Percentiles rank a stretch among this genome's conserved stretches.
Conservation (phyloP, 2,113 vertebrate genomes). For the Paracanthobrama guichenoti region DNA sequence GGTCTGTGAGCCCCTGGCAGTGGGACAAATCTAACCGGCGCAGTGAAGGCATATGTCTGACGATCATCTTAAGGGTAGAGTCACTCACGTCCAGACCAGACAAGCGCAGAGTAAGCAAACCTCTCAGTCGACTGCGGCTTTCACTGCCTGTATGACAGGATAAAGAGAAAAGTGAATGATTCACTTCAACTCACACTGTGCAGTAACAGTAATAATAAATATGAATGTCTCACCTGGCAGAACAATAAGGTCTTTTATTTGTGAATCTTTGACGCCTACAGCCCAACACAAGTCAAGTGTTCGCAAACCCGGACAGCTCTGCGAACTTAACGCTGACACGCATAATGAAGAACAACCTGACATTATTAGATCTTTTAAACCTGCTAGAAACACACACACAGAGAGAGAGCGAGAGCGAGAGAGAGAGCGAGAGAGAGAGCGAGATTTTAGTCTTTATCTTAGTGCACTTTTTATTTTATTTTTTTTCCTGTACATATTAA, state of each 20-base stretch:
- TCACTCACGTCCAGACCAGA: constrained; percentile 92
- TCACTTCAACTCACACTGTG: neutral
- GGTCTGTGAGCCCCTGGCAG: constrained; percentile 89
- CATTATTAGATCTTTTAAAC: constrained; percentile 90
- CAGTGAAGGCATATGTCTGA: constrained; percentile 92
- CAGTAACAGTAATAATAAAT: neutral
- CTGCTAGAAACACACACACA: constrained; percentile 72
- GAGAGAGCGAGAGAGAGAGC: no score
- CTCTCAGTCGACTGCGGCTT: constrained; percentile 92
- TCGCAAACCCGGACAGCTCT: constrained; percentile 88
- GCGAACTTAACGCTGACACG: constrained; percentile 88
- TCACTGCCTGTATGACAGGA: constrained; percentile 77
- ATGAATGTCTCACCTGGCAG: constrained; percentile 72
- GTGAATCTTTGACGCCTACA: constrained; percentile 90
- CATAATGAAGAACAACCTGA: constrained; percentile 92
- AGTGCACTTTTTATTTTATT: neutral
- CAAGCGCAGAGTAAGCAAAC: constrained; percentile 88
- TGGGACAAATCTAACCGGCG: constrained; percentile 92
- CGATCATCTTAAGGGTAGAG: constrained; percentile 88
- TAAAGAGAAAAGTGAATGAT: neutral
- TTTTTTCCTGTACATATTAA: neutral
- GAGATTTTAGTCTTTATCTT: neutral
- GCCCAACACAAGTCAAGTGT: constrained; percentile 97
- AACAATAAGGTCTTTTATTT: constrained; percentile 89
- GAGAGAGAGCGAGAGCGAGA: neutral